Evolutionary conservation across 2,797 vertebrate species (phyloP).

Genomic region (Enteromius mattozi): DNA sequence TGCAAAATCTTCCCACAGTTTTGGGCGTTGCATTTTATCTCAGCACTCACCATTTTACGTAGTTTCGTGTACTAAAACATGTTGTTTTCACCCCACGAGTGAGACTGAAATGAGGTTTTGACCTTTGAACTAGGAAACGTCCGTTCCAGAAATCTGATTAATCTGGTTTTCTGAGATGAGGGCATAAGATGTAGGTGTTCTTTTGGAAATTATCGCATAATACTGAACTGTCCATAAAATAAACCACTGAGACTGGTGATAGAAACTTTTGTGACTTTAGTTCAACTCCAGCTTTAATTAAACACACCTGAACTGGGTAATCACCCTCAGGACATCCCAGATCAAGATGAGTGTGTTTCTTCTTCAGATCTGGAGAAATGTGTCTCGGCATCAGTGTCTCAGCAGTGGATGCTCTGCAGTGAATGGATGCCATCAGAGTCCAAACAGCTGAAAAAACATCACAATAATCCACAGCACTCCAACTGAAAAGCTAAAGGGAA

Average conservation of each 20-base stretch:
- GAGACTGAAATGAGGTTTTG: not conserved
- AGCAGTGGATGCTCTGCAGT: not conserved
- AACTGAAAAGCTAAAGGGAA: not conserved
- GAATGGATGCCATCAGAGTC: not conserved
- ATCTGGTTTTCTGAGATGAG: not conserved
- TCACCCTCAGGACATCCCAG: not conserved
- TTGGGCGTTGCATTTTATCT: not conserved
- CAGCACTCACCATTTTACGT: not conserved
- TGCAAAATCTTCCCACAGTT: conserved; percentile 40
- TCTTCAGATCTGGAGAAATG: not conserved
- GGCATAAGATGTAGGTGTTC: not conserved
- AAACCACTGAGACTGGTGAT: not conserved
- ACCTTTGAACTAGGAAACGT: not conserved
- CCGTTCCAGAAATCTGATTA: not conserved
- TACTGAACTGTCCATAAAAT: not conserved
- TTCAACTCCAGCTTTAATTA: not conserved
- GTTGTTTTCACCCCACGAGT: not conserved
- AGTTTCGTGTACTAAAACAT: not conserved
- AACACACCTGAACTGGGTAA: not conserved
- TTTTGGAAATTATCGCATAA: not conserved
- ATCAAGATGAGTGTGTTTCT: not conserved
- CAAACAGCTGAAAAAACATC: not conserved
- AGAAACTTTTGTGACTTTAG: not conserved
- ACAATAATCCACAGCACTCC: not conserved
- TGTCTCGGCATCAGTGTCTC: not conserved